These are phyloP conservation scores for Piprites chloris DNA, from an alignment of 2,113 vertebrate genomes.

Conservation along the genomic window DNA sequence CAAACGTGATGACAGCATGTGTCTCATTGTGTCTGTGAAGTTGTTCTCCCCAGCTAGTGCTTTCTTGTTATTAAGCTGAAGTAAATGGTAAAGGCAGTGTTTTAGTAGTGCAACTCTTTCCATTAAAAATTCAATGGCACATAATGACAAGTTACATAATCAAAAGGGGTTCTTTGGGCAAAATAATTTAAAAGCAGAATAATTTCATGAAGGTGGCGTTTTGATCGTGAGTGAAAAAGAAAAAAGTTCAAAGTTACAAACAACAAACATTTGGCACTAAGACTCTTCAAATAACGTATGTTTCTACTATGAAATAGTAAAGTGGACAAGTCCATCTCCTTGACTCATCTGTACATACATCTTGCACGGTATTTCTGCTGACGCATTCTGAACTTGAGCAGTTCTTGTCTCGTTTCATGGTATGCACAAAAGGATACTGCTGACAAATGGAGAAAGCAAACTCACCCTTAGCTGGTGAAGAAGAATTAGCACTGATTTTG, in stretches of 20 bases:
- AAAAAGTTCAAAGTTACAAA: not conserved
- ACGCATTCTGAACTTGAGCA: not conserved
- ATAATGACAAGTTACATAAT: not conserved
- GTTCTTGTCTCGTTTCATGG: not conserved
- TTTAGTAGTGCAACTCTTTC: not conserved
- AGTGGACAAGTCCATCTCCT: not conserved
- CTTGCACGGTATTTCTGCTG: not conserved
- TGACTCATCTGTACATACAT: not conserved
- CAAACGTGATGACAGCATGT: conserved; percentile 90
- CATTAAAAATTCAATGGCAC: not conserved
- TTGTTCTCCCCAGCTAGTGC: conserved; percentile 84
- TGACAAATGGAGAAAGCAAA: not conserved
- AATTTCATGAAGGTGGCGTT: not conserved
- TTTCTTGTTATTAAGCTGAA: conserved; percentile 89
- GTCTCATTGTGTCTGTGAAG: conserved; percentile 94
- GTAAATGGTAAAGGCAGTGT: conserved; percentile 32
- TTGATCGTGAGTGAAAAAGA: not conserved
- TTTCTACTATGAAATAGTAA: not conserved
- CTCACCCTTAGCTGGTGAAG: not conserved
- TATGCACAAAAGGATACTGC: not conserved
- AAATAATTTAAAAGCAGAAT: not conserved
- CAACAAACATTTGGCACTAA: not conserved
- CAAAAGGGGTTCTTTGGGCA: not conserved
- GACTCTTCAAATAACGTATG: not conserved
- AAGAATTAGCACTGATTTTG: not conserved